These are phyloP conservation scores for Sapayoa aenigma DNA, from an alignment of 2,113 vertebrate genomes.

Conservation along the genomic window DNA sequence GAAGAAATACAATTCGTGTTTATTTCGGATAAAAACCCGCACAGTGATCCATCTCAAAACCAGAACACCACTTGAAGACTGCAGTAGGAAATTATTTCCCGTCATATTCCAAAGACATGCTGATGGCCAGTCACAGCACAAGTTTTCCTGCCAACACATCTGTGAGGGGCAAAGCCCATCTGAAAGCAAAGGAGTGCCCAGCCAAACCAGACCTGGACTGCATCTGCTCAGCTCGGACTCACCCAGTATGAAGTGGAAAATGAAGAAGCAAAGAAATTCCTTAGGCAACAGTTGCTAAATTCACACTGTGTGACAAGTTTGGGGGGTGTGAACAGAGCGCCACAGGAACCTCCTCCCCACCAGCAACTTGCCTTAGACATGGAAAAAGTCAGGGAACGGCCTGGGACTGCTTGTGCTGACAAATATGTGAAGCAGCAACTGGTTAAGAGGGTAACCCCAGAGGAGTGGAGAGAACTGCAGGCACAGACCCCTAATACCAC, in stretches of 20 bases:
- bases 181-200: background rate
- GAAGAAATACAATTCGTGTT: background rate
- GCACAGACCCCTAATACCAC: background rate
- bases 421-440: background rate
- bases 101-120: background rate
- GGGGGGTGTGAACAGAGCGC: background rate
- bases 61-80: background rate
- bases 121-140: background rate
- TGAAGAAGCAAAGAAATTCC: background rate
- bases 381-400: background rate
- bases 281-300: background rate
- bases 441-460: background rate
- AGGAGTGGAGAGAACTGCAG: background rate
- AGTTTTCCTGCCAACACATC: background rate
- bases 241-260: background rate
- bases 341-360: background rate
- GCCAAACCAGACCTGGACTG: background rate
- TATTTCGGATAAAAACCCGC: background rate
- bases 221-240: background rate
- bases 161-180: background rate
- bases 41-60: background rate
- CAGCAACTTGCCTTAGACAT: background rate
- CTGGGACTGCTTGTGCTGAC: background rate
- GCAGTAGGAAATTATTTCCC: background rate
- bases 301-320: background rate